Base-by-base conservation (phyloP, 92 coral and sea anemone genomes). In the Zoanthus gigantus region DNA sequence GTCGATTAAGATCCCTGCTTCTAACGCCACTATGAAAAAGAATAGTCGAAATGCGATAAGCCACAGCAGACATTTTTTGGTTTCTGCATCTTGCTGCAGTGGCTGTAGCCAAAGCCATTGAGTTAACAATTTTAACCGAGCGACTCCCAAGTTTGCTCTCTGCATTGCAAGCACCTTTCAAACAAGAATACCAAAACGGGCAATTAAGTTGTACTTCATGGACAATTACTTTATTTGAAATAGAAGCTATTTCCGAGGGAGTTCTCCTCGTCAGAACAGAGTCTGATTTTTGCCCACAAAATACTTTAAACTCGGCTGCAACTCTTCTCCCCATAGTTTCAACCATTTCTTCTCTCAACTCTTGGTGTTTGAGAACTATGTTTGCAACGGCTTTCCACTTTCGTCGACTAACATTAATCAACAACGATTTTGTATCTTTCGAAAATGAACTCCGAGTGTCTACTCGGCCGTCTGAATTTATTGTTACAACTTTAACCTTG, bases 371-470 rank as follows among this genome's bases (percentile, higher is more conserved):
- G 63, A 42, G 48, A 72, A 83, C 73, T 16, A 52, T 29, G 23
- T 83, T 83, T 29, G 88, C 77, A 42, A 71, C 88, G 9, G 77
- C 76, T 83, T 83, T 83, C 88, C 80, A 83, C 48, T 83, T 83
- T 83, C 61, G 18, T 37, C 34, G 18, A 37, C 46, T 3, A n/a
- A 72, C 28, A 58, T 83, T 83, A 45, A 16, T 17, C 18, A 83
- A 23, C 71, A 83, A 28, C 16, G 88, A 30, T 72, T 83, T 83
- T 9, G 77, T 83, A 28, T 69, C 76, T 42, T 71, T 72, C 37
- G 58, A 53, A 72, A 83, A 83, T 1, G 74, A 37, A 28, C 56
- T 17, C 8, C 28, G 63, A 9, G 74, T 74, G 9, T 83, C 78
- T 77, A 84, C 28, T 47, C 79, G 63, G 60, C 52, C 71, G 67